Base-by-base conservation (phyloP, 2,888 invertebrate genomes). In the Autographa gamma region DNA sequence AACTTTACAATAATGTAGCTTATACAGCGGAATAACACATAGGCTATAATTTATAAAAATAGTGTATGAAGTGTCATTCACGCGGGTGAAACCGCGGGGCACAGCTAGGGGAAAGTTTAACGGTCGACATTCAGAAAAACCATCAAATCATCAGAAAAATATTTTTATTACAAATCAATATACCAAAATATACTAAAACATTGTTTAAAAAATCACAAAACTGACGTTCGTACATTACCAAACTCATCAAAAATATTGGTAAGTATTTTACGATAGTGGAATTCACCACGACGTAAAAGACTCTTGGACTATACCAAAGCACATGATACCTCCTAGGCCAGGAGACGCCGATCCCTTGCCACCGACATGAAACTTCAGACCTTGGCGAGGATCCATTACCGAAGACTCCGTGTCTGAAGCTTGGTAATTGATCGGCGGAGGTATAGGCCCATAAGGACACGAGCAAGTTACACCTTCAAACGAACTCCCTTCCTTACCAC, bases 271-370 rank as follows among this genome's bases (percentile, higher is more conserved):
- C 43, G 14, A 5, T 14, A 43, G 43, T 43, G 13, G 14, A 14
- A 43, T n/a, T 54, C 34, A 63, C 63, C 63, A 63, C 13, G 52
- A 63, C 7, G n/a, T 14, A 48, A 32, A 63, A 19, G 31, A 59
- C 32, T 59, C 59, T 65, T 32, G 59, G 31, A 43, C 14, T 66
- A 85, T 62, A 58, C 86, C 82, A 71, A 88, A 85, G 76, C 86
- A 86, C 72, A 86, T 82, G 72, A 88, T 81, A 16, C 87, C 86
- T 43, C 69, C 73, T 4, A 88, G 71, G 4, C 85, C 86, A 66
- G 80, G 85, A 0, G 86, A 81, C 5, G 76, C 76, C 4, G 86
- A 84, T 0, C 88, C 89, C 77, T 88, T 90, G 0, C 82, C 89
- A 16, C 77, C 82, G 9, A 91, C 76, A 18, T 77, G 73, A 38